These are phyloP conservation scores for Eupithecia dodoneata DNA, from an alignment of 2,888 invertebrate species.

Conservation along the genomic window DNA sequence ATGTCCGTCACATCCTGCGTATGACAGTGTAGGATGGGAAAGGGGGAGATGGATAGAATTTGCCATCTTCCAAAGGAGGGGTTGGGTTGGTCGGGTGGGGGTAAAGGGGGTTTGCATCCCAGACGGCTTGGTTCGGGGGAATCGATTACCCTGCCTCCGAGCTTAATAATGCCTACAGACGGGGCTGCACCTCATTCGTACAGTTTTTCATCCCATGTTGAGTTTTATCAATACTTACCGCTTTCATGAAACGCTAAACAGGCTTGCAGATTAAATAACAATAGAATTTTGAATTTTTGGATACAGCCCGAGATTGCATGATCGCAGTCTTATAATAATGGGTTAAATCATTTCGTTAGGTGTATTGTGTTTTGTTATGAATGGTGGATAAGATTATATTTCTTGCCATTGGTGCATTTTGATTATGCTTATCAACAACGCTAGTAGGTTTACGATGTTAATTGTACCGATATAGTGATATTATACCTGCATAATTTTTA, in stretches of 20 bases:
- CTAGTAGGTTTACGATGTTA: not conserved
- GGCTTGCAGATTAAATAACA: not conserved
- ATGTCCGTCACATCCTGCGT: constrained; percentile 50
- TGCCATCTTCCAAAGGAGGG: constrained; percentile 46
- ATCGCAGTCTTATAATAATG: not conserved
- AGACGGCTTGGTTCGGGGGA: constrained; percentile 57
- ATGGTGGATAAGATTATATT: constrained; percentile 31
- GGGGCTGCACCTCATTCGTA: constrained; percentile 9
- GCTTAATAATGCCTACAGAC: constrained; percentile 27
- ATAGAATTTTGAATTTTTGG: not conserved
- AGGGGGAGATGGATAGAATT: constrained; percentile 53
- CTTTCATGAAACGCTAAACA: not conserved
- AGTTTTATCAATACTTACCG: not conserved
- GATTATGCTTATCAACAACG: not conserved
- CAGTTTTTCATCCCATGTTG: constrained; percentile 7
- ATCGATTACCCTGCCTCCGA: constrained; percentile 48
- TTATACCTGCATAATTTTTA: not conserved
- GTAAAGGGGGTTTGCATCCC: constrained; percentile 50
- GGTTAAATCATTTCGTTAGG: not conserved
- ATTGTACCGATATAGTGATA: not conserved
- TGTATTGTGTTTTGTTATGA: not conserved
- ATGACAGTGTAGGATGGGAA: constrained; percentile 44
- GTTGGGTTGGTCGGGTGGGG: constrained; percentile 39
- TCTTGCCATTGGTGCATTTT: constrained; percentile 23
- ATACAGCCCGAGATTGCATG: not conserved